Conservation (phyloP, 2,113 vertebrate genomes). For the Macroglossus sobrinus region DNA sequence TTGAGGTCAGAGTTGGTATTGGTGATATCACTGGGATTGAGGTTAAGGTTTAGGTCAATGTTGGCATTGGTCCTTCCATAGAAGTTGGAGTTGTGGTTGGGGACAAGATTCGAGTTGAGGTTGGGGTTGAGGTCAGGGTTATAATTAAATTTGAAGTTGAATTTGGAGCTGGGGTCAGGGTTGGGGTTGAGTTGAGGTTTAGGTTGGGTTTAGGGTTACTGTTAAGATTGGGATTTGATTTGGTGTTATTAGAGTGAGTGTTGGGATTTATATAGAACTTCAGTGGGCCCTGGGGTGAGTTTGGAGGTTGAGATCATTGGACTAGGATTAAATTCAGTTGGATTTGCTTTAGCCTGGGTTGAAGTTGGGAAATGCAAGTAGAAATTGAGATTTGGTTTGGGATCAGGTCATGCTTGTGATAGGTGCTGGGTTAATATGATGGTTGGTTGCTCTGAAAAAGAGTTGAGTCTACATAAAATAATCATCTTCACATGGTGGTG, state of each 20-base stretch:
- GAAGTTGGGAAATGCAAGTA: not conserved
- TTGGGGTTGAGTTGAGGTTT: not conserved
- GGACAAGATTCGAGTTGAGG: not conserved
- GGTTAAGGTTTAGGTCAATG: not conserved
- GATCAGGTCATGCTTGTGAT: not conserved
- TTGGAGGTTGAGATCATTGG: not conserved
- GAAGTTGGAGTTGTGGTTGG: not conserved
- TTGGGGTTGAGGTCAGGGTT: not conserved
- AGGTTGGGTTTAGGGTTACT: not conserved
- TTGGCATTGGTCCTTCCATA: not conserved
- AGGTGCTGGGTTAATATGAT: not conserved
- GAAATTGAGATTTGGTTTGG: not conserved
- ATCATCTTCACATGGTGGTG: accelerated
- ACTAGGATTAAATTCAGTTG: not conserved
- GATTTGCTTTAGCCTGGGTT: not conserved
- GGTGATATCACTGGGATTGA: not conserved
- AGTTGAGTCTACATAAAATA: not conserved
- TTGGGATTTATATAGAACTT: not conserved
- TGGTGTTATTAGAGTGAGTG: not conserved
- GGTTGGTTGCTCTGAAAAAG: not conserved
- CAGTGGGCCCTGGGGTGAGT: not conserved
- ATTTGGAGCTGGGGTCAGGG: not conserved
- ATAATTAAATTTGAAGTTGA: not conserved
- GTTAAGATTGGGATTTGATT: not conserved
- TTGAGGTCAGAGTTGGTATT: not conserved